Evolutionary conservation across 2,797 vertebrate species (phyloP), one percentile per base, ranked within the genome.

Genomic region (Toxotes lorentzi): DNA sequence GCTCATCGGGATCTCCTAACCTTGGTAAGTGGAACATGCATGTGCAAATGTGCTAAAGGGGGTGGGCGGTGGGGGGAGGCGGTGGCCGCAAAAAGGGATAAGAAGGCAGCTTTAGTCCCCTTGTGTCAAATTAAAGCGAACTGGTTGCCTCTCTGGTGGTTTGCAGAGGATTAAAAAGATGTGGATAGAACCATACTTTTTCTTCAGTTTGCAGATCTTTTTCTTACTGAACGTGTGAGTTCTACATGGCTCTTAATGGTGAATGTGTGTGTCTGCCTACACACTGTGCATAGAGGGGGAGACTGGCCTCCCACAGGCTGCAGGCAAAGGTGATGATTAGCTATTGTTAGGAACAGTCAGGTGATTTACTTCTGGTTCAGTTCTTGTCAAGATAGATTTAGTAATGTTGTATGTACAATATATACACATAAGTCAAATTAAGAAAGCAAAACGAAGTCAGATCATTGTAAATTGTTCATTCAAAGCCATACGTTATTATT

Each of bases 91-190:
- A 63, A 66, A 24, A 73, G 73, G 50, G 38, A 61, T 61, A n/a
- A 34, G 16, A 21, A 30, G 23, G 2, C 64, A 23, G 24, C 50
- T 62, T 50, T 27, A 45, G 54, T 89, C 83, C 88, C 88, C 66
- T 27, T 83, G 78, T 76, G 66, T 81, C 88, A 86, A 88, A 94
- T 93, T 90, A 93, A 87, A 70, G 64, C 58, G 58, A 64, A 51
- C 50, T 66, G 19, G 24, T 70, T 75, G 73, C n/a, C 58, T 32
- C 82, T 87, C 75, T 73, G 34, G 67, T 74, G 75, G 58, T 68
- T 85, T 87, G 45, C 30, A 79, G 61, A 50, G 64, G 85, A 80
- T 87, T 81, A 77, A 76, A 63, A 58, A 63, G 54, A 68, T 64
- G 5, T 30, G 38, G 14, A 61, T 16, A 24, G 57, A 38, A 34